Evolutionary conservation across 2,113 vertebrate genomes (phyloP), one percentile per base, ranked within the genome.

Genomic region (Platycercus adscitus): DNA sequence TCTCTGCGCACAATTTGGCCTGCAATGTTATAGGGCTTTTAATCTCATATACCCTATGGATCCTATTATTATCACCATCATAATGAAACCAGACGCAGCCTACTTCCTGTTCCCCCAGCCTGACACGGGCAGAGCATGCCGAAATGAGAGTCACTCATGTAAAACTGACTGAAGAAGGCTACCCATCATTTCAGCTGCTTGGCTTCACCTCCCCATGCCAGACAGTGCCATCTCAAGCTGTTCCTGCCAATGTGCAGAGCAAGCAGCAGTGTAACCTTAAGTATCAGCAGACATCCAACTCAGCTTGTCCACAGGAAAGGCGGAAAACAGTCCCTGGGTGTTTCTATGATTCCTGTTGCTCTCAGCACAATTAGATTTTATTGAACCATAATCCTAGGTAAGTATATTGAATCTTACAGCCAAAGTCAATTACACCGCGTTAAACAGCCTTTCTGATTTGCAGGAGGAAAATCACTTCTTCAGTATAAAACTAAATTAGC

Each of bases 21-120:
- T 82, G 29, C 53, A 20, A 79, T 2, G 18, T 63, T 89, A 52
- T 2, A 63, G 41, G 55, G 77, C 25, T 87, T 95, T 92, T 89
- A 79, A 84, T 66, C 73, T 94, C 61, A 63, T 58, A 43, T 50
- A 91, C 41, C 28, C 61, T 6, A 16, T 69, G 77, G 81, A 96
- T 87, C 69, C 88, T 65, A n/a, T 53, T 69, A 78, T 75, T 49
- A 92, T 92, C 72, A 66, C 41, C 53, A 93, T 97, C 96, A 98
- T 97, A 97, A 96, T 81, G 97, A 98, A 98, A 98, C 95, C 96
- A 98, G 97, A 98, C 98, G 97, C 81, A 47, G 35, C 55, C 96
- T 76, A 97, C 95, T 98, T 97, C 97, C 95, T 49, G 9, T 97
- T 97, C 92, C 92, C 75, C 86, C 75, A 86, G 92, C 79, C 88